A percentile compares a stretch with the other conserved stretches of the same genome.
Evolutionary conservation across 2,888 invertebrate genomes (phyloP).

Genomic region (Chirona hameri): DNA sequence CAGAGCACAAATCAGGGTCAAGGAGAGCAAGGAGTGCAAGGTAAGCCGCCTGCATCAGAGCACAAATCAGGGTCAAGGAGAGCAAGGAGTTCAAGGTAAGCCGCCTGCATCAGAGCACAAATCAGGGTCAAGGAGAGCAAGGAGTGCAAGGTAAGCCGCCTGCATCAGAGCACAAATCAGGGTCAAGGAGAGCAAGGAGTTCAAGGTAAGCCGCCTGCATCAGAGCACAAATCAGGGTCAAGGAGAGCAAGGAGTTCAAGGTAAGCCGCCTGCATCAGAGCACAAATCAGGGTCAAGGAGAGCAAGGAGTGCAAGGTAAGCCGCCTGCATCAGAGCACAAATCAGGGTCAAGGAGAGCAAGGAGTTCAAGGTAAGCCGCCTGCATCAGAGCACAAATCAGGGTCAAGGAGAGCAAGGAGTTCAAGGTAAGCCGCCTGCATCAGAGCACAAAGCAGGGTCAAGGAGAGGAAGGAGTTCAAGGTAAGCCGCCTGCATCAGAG

Average conservation of each 20-base stretch:
- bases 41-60: conserved; percentile 54
- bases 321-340: background rate
- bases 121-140: conserved; percentile 94
- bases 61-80: conserved; percentile 86
- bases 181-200: conserved; percentile 97
- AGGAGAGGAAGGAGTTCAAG: conserved; percentile 98
- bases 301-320: conserved; percentile 96
- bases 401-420: conserved; percentile 97
- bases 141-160: conserved; percentile 81
- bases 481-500: conserved; percentile 54
- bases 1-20: conserved; percentile 81
- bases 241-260: conserved; percentile 98
- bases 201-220: conserved; percentile 68
- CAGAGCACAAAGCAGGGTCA: conserved; percentile 80
- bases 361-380: conserved; percentile 81
- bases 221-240: conserved; percentile 81
- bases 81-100: conserved; percentile 96
- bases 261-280: conserved; percentile 54
- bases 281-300: conserved; percentile 86
- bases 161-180: conserved; percentile 65
- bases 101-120: background rate
- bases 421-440: conserved; percentile 68
- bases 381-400: conserved; percentile 65
- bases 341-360: conserved; percentile 94
- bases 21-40: conserved; percentile 98